These are phyloP conservation scores for Cnemophilus loriae DNA, from an alignment of 2,113 vertebrate genomes.

Conservation along the genomic window DNA sequence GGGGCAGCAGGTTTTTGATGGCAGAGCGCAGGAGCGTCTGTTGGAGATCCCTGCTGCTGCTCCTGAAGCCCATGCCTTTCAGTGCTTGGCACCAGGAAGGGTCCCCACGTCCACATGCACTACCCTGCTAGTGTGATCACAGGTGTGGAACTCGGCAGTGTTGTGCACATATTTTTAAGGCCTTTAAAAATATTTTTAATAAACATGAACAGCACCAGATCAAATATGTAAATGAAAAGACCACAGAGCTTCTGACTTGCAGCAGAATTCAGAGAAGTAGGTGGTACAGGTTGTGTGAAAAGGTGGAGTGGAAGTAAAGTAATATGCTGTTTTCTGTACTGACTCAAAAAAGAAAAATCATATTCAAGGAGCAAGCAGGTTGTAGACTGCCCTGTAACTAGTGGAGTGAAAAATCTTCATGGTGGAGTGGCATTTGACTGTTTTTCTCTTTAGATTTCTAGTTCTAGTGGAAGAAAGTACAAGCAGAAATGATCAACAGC, in stretches of 20 bases:
- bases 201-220: background rate
- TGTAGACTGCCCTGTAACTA: background rate
- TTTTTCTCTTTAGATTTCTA: background rate
- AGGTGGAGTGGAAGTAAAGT: background rate
- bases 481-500: background rate
- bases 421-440: background rate
- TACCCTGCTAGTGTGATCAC: background rate
- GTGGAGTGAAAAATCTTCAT: background rate
- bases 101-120: rapidly evolving
- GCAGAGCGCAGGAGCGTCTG: background rate
- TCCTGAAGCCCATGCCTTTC: background rate
- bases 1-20: background rate
- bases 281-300: background rate
- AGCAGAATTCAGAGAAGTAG: background rate
- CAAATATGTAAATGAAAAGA: background rate
- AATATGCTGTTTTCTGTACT: background rate
- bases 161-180: background rate
- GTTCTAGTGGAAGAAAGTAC: background rate
- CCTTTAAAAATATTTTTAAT: background rate
- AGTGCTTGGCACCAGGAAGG: background rate
- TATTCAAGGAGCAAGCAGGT: background rate
- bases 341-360: background rate
- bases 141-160: rapidly evolving
- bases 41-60: background rate
- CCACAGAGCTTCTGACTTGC: rapidly evolving